phyloP scores from a whole-genome alignment of 2,888 invertebrate species.

The Thalpophila matura region DNA sequence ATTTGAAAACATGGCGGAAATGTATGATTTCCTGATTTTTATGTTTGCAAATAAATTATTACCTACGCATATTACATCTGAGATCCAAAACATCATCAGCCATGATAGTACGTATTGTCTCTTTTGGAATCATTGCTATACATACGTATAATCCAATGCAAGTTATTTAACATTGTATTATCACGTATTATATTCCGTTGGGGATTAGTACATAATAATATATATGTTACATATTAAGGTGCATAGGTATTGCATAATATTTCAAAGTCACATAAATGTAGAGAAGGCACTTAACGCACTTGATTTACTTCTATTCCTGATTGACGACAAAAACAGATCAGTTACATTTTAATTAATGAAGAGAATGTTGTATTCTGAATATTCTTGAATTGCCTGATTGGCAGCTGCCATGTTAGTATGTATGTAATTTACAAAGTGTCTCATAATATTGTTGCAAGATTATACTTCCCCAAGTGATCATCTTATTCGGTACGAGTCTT shows the following conservation, averaged over 20 bases:
- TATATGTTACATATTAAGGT: background rate
- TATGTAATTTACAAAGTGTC: constrained; percentile 22
- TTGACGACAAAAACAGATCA: background rate
- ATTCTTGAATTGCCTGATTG: background rate
- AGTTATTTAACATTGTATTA: too few relatives aligned
- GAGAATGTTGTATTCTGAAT: background rate
- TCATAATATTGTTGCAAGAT: constrained; percentile 39
- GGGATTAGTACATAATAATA: constrained; percentile 8
- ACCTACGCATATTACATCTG: background rate
- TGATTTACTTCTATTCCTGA: background rate
- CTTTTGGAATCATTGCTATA: too few relatives aligned
- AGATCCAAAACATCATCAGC: background rate
- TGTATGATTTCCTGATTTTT: constrained; percentile 6
- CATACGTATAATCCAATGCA: too few relatives aligned
- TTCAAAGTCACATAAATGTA: constrained; percentile 36
- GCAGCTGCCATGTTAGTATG: background rate
- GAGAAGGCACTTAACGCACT: background rate
- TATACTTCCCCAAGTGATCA: constrained; percentile 48
- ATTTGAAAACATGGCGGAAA: constrained; percentile 17
- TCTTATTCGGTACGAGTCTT: constrained; percentile 63
- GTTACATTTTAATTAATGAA: background rate
- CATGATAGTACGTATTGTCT: background rate
- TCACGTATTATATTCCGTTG: background rate
- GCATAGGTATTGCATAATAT: constrained; percentile 26
- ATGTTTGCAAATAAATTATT: constrained; percentile 1